Evolutionary conservation across 92 coral and sea anemone species (phyloP).

Genomic region (Heteractis magnifica): DNA sequence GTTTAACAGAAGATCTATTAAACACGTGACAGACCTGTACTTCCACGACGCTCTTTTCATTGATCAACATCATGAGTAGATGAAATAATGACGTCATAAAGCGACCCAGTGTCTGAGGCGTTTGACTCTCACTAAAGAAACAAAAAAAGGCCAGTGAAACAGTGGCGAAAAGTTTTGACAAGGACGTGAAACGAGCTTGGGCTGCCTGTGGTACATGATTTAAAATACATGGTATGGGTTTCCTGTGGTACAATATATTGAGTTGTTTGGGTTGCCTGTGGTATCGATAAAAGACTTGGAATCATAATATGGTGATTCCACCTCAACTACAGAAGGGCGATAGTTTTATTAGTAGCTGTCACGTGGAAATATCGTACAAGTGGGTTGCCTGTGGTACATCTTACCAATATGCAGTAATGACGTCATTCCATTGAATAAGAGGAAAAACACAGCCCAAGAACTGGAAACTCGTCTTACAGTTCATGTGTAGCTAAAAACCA

Average conservation of each 20-base stretch:
- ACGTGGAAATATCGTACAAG: background rate
- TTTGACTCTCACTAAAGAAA: constrained; percentile 60
- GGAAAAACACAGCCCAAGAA: constrained; percentile 89
- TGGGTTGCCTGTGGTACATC: background rate
- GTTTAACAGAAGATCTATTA: background rate
- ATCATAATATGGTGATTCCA: no score
- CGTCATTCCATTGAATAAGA: constrained; percentile 72
- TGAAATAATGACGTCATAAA: constrained; percentile 69
- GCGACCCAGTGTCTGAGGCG: constrained; percentile 56
- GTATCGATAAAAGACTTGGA: background rate
- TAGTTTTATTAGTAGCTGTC: no score
- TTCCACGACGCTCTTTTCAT: constrained; percentile 60
- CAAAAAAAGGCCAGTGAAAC: background rate
- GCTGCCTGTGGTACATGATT: background rate
- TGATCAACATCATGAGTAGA: constrained; percentile 75
- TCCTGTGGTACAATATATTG: background rate
- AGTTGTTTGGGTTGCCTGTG: background rate
- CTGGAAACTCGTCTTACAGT: constrained; percentile 65
- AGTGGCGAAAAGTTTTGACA: no score
- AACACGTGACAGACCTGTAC: constrained; percentile 62
- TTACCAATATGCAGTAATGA: constrained; percentile 54
- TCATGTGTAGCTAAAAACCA: constrained; percentile 45
- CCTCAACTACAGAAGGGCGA: no score
- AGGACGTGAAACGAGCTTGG: background rate
- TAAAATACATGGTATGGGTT: background rate